A percentile compares a stretch with the other conserved stretches of the same genome.
Conservation (phyloP, 2,797 vertebrate genomes). For the Pipistrellus pygmaeus region DNA sequence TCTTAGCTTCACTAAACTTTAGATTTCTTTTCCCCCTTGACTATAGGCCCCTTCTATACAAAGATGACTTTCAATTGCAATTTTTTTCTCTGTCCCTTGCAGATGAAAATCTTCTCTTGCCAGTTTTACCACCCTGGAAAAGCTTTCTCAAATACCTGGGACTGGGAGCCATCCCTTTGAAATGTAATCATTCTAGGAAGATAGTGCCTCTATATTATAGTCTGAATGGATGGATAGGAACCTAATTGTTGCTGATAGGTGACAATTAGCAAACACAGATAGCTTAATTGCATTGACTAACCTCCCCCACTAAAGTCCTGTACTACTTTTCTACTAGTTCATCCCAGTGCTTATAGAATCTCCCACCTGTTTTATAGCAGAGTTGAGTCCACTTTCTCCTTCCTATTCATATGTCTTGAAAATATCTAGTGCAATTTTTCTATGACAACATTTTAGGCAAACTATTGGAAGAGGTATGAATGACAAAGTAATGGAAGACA, state of each 20-base stretch:
- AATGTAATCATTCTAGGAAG: neutral
- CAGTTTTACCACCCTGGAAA: neutral
- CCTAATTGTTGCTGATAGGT: neutral
- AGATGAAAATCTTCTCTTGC: neutral
- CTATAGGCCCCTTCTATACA: neutral
- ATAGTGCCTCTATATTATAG: accelerated
- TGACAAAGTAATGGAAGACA: neutral
- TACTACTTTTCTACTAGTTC: neutral
- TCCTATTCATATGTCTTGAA: neutral
- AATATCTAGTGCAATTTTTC: neutral
- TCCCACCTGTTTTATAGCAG: neutral
- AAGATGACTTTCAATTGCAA: neutral
- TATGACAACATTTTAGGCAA: conserved; percentile 35
- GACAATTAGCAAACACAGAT: neutral
- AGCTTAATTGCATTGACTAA: neutral
- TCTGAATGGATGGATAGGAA: neutral
- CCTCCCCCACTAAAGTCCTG: neutral
- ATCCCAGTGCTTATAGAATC: neutral
- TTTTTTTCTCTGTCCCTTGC: neutral
- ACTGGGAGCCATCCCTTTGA: neutral
- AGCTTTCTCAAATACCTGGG: neutral
- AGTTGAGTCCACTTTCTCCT: neutral
- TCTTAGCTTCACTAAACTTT: neutral
- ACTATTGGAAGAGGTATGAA: neutral
- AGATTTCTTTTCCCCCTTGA: neutral